A percentile compares a stretch with the other conserved stretches of the same genome.
phyloP scores from a whole-genome alignment of 1,140 invertebrate species.

The Platyscapa corneri region DNA sequence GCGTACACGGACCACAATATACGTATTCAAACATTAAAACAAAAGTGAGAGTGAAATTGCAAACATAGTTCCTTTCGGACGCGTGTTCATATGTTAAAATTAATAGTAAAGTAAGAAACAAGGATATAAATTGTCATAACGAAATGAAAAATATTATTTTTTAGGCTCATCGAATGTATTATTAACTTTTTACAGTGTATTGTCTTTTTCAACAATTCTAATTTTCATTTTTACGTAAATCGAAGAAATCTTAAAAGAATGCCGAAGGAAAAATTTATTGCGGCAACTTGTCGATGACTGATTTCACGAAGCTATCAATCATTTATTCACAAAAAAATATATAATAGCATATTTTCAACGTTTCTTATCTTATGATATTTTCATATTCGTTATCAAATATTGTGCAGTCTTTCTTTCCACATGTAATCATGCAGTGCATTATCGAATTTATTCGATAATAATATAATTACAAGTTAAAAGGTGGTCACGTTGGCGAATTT shows the following conservation, averaged over 20 bases:
- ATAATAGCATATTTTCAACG: not conserved
- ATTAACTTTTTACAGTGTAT: not conserved
- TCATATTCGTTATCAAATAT: not conserved
- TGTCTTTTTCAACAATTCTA: not conserved
- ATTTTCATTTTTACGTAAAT: not conserved
- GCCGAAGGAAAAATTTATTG: not conserved
- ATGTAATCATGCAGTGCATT: not conserved
- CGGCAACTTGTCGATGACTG: not conserved
- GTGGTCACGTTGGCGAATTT: not conserved
- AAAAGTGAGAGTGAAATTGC: not conserved
- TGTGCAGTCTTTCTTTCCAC: not conserved
- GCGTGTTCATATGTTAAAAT: not conserved
- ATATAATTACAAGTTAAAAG: not conserved
- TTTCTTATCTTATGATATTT: not conserved
- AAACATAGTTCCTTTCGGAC: not conserved
- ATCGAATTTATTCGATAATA: not conserved
- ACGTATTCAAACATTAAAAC: not conserved
- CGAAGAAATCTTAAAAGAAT: not conserved
- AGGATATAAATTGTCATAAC: not conserved
- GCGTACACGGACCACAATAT: too few species aligned
- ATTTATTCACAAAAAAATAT: not conserved
- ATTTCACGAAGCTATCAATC: too few species aligned
- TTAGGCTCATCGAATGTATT: not conserved
- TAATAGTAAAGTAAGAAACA: not conserved
- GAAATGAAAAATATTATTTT: not conserved